Percentiles rank a stretch among this genome's conserved stretches.
Evolutionary conservation across 1,140 invertebrate species (phyloP).

Genomic region (Brachionus plicatilis): DNA sequence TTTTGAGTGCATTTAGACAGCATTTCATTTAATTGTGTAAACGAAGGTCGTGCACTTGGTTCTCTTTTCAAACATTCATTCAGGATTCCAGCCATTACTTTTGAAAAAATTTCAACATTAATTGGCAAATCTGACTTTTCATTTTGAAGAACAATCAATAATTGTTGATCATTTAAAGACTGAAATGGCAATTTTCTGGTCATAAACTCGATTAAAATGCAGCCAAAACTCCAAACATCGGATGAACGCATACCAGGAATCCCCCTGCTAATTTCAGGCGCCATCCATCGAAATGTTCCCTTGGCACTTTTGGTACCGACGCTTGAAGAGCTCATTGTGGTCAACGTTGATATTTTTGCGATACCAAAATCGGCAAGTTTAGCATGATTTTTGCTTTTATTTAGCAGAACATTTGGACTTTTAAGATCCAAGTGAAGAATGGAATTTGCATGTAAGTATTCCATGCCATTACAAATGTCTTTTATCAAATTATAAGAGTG

Average conservation of each 20-base stretch:
- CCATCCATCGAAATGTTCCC: constrained; percentile 23
- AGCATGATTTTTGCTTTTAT: neutral
- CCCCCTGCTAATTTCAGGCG: neutral
- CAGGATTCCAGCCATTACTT: neutral
- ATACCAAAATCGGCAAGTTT: neutral
- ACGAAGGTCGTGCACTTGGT: neutral
- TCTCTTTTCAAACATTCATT: neutral
- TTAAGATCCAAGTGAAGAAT: constrained; percentile 4
- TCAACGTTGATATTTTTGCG: neutral
- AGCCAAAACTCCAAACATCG: constrained; percentile 27
- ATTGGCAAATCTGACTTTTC: neutral
- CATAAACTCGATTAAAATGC: neutral
- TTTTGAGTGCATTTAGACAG: neutral
- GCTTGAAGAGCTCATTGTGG: neutral
- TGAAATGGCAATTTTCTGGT: neutral
- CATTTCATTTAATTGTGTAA: neutral
- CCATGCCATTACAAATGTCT: neutral
- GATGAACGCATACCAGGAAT: neutral
- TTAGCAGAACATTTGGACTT: neutral
- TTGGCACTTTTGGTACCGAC: neutral
- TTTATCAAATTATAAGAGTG: neutral
- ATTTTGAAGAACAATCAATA: constrained; percentile 1
- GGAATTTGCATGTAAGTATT: neutral
- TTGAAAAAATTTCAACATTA: neutral
- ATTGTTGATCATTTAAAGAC: neutral